These are phyloP conservation scores for Poicephalus gulielmi DNA, from an alignment of 2,113 vertebrate genomes.

Conservation along the genomic window DNA sequence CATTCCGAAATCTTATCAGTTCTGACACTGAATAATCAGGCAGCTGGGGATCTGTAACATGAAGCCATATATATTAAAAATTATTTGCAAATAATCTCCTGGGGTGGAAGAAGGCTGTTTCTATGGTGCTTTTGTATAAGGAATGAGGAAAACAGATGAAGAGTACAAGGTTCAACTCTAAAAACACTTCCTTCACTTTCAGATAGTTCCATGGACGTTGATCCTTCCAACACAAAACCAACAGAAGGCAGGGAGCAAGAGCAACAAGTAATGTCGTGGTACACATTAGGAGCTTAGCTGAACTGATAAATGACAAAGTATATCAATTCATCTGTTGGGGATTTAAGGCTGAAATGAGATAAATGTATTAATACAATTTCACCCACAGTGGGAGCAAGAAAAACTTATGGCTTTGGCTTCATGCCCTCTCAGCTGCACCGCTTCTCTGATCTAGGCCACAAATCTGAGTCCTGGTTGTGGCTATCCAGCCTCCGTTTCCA, in stretches of 20 bases:
- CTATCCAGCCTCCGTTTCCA: not conserved
- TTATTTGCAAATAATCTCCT: slow-evolving; percentile 39
- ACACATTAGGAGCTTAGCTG: not conserved
- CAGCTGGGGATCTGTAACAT: slow-evolving; percentile 30
- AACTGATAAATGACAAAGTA: not conserved
- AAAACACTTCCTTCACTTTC: slow-evolving; percentile 39
- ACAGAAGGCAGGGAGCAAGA: not conserved
- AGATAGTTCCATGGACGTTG: not conserved
- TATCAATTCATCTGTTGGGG: not conserved
- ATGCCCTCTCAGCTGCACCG: not conserved
- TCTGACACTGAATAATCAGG: not conserved
- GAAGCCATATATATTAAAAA: slow-evolving; percentile 31
- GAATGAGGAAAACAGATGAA: slow-evolving; percentile 16
- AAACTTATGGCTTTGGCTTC: not conserved
- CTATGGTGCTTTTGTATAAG: slow-evolving; percentile 34
- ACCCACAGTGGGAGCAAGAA: not conserved
- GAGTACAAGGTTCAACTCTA: slow-evolving; percentile 39
- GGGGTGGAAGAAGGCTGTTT: slow-evolving; percentile 29
- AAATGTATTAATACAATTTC: not conserved
- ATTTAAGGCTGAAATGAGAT: not conserved
- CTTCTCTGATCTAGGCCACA: not conserved
- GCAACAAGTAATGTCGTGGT: not conserved
- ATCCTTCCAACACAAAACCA: not conserved
- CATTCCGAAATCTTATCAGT: slow-evolving; percentile 18
- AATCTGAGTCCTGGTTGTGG: not conserved